These are phyloP conservation scores for Oxystoma pomonae DNA, from an alignment of 2,888 invertebrate species.

Conservation along the genomic window DNA sequence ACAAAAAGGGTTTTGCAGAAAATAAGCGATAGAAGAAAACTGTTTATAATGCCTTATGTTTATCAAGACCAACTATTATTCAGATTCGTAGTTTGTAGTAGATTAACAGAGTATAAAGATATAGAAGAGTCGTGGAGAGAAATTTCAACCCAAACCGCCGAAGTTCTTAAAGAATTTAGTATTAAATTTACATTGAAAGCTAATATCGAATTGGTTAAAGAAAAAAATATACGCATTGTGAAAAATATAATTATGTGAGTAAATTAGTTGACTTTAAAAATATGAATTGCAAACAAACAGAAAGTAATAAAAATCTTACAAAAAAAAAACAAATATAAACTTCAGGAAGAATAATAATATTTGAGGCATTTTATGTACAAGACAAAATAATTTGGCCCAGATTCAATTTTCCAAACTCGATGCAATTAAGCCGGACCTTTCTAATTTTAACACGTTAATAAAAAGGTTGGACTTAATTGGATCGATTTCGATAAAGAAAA, in stretches of 20 bases:
- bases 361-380: too few species aligned
- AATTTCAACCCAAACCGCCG: conserved; percentile 26
- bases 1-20: conserved; percentile 69
- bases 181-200: background rate
- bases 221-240: background rate
- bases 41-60: conserved; percentile 78
- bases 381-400: too few species aligned
- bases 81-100: conserved; percentile 78
- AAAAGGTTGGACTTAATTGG: too few species aligned
- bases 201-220: background rate
- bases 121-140: conserved; percentile 65
- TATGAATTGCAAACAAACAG: too few species aligned
- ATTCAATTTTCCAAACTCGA: too few species aligned
- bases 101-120: conserved; percentile 64
- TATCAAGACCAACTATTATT: conserved; percentile 66
- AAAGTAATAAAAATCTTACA: too few species aligned
- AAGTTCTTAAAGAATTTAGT: conserved; percentile 10
- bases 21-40: conserved; percentile 69
- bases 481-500: too few species aligned
- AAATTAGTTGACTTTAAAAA: too few species aligned
- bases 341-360: too few species aligned
- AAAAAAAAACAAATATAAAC: too few species aligned
- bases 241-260: background rate
- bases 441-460: too few species aligned
- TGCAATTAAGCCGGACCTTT: too few species aligned